phyloP scores from a whole-genome alignment of 1,140 invertebrate species.

The Diploscapter pachys region DNA sequence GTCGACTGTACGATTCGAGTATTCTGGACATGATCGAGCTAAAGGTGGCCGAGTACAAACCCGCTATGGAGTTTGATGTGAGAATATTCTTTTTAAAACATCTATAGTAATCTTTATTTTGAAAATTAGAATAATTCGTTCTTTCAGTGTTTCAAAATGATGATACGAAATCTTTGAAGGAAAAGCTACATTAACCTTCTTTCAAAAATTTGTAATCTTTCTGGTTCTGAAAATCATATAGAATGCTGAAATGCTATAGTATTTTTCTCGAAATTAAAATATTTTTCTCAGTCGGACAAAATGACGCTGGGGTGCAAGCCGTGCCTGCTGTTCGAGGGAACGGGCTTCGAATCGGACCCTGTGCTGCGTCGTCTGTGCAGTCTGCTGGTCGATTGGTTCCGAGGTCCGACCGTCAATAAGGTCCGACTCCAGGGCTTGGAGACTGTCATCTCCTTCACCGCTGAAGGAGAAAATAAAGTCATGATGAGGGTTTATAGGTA shows the following conservation, averaged over 20 bases:
- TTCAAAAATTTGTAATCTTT: conserved; percentile 7
- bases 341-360: conserved; percentile 75
- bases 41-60: conserved; percentile 77
- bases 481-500: conserved; percentile 80
- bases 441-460: conserved; percentile 83
- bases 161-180: too few relatives aligned
- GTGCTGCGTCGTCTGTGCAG: conserved; percentile 81
- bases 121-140: too few relatives aligned
- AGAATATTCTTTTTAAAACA: conserved; percentile 8
- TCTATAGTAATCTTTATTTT: background rate
- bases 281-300: conserved; percentile 67
- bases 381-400: conserved; percentile 84
- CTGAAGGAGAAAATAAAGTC: conserved; percentile 73
- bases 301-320: conserved; percentile 80
- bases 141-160: too few relatives aligned
- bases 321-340: conserved; percentile 86
- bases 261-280: too few relatives aligned
- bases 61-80: conserved; percentile 74
- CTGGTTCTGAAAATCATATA: conserved; percentile 1
- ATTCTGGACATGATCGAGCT: conserved; percentile 95
- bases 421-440: conserved; percentile 86
- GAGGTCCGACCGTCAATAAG: conserved; percentile 74
- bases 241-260: too few relatives aligned
- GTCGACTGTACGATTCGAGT: conserved; percentile 80
- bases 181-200: background rate